phyloP scores from a whole-genome alignment of 2,888 invertebrate species.

The Plagiodera versicolora region DNA sequence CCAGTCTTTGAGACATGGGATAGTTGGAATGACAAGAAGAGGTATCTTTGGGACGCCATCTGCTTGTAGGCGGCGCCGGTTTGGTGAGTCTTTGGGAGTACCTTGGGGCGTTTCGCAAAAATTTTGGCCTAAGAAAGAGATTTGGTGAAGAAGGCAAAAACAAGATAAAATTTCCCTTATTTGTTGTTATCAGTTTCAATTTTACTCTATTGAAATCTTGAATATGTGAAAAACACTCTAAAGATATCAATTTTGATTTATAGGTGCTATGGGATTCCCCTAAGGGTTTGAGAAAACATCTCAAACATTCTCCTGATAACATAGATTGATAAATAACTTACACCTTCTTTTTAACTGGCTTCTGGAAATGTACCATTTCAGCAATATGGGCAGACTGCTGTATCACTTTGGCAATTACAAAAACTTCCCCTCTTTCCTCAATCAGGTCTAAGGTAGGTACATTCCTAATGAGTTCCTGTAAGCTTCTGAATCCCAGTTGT shows the following conservation, averaged over 20 bases:
- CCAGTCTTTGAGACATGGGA: constrained; percentile 38
- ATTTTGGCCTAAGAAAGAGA: no score
- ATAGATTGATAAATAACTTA: constrained; percentile 23
- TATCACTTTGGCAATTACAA: constrained; percentile 62
- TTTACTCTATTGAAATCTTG: no score
- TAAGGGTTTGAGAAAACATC: not conserved
- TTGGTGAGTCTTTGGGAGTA: constrained; percentile 28
- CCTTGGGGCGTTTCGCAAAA: not conserved
- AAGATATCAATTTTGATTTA: no score
- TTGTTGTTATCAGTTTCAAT: no score
- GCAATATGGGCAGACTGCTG: constrained; percentile 64
- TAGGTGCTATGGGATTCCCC: no score
- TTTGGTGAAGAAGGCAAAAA: no score
- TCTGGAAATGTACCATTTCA: constrained; percentile 44
- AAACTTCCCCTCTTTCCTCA: constrained; percentile 57
- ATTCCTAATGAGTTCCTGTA: constrained; percentile 63
- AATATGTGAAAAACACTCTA: no score
- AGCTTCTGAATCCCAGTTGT: constrained; percentile 61
- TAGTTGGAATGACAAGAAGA: constrained; percentile 27
- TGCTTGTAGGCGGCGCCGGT: constrained; percentile 27
- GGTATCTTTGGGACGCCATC: constrained; percentile 44
- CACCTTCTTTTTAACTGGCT: constrained; percentile 21
- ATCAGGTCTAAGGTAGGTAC: constrained; percentile 61
- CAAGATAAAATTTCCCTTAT: no score
- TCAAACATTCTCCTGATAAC: no score